Base-by-base conservation (phyloP, 2,797 vertebrate genomes). In the Siniperca obscura region DNA sequence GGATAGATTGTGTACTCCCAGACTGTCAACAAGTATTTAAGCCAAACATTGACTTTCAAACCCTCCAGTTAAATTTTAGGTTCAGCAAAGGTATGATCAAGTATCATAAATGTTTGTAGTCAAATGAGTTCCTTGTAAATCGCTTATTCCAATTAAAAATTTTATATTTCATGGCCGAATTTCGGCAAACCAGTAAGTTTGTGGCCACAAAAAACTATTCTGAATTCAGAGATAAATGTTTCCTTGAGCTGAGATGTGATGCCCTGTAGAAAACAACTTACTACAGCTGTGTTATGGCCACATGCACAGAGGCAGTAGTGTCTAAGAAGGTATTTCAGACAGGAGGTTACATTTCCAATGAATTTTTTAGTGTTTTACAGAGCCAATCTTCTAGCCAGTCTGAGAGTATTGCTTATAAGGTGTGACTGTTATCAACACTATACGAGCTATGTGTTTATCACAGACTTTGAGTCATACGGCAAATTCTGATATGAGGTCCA, bases 371-470 rank as follows among this genome's bases (percentile, higher is more conserved):
- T 80, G 74, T 84, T 91, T 93, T 86, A 88, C 68, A 19, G 78
- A 48, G 42, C 67, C 87, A 92, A 90, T 87, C 83, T 88, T 84
- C 68, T 7, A 40, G 60, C 70, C 56, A 56, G 75, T 82, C 71
- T 74, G 76, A 89, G 69, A 83, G 65, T 66, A 84, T 76, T 87
- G 84, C 74, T 76, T 83, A 59, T 80, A 74, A 83, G 53, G 67
- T 53, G 70, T 30, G 67, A 86, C 74, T 80, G 70, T 82, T 80
- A 88, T 87, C 82, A 92, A 80, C 78, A 60, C 75, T 10, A 53
- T 71, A 70, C 77, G 9, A 89, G 61, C 82, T 77, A 40, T 62
- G 69, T 79, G 76, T 92, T 92, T 90, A 89, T 91, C 74, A 83
- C 83, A 78, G 66, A 80, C 80, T 82, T 78, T 86, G 78, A 89